A percentile compares a stretch with the other conserved stretches of the same genome.
Conservation (phyloP, 2,113 vertebrate species). For the Machaerirhynchus nigripectus region DNA sequence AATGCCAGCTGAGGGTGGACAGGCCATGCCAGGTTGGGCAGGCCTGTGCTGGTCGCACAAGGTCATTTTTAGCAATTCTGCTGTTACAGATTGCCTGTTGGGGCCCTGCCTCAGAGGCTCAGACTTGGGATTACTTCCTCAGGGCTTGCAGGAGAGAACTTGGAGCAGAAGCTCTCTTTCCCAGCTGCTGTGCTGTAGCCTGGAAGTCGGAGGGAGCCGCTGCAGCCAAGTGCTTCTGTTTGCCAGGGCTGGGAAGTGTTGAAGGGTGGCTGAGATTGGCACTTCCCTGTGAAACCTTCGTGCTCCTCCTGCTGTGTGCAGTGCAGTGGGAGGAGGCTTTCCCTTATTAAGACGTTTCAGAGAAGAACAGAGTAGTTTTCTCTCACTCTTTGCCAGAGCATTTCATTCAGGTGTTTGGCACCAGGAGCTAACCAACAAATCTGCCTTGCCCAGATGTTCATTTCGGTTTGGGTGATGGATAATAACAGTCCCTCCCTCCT, state of each 20-base stretch:
- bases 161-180: neutral
- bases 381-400: accelerated
- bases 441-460: neutral
- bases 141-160: neutral
- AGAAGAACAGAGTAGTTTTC: neutral
- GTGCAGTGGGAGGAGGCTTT: neutral
- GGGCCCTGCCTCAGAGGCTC: neutral
- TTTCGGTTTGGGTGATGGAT: neutral
- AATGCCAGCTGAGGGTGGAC: neutral
- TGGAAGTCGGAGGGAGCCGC: neutral
- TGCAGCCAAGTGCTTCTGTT: neutral
- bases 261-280: neutral
- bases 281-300: neutral
- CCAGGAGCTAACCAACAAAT: neutral
- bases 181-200: neutral
- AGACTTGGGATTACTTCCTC: neutral
- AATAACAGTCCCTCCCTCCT: neutral
- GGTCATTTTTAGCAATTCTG: neutral
- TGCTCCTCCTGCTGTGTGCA: neutral
- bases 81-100: neutral
- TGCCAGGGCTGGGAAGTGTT: neutral
- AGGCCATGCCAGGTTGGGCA: accelerated
- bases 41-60: neutral
- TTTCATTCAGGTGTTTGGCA: neutral
- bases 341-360: neutral